Conservation (phyloP, 2,113 vertebrate species). For the Heterotilapia buettikoferi region DNA sequence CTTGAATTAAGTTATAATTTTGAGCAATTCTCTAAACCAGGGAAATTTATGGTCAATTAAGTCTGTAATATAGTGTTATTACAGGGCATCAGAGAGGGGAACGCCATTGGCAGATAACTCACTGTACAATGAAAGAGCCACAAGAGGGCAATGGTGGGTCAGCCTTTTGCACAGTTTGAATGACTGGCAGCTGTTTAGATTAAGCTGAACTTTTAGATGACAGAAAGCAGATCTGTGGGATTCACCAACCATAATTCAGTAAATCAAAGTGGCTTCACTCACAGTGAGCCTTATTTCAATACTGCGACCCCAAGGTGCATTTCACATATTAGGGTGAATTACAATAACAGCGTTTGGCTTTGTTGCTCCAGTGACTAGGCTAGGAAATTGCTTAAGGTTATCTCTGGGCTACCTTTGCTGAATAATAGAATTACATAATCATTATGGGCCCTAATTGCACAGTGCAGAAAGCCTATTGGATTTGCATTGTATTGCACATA, state of each 20-base stretch:
- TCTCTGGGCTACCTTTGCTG: not conserved
- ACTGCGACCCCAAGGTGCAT: not conserved
- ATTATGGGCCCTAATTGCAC: conserved; percentile 36
- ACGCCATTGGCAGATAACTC: not conserved
- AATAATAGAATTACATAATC: conserved; percentile 51
- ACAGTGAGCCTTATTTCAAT: not conserved
- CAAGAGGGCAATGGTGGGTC: conserved; percentile 26
- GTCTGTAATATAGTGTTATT: not conserved
- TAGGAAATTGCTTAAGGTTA: conserved; percentile 8
- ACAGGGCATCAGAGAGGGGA: not conserved
- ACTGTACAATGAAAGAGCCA: not conserved
- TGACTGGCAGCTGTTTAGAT: not conserved
- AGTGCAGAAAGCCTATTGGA: conserved; percentile 11
- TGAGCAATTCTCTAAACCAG: not conserved
- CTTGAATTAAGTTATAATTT: not conserved
- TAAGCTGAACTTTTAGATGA: not conserved
- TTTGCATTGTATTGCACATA: conserved; percentile 55
- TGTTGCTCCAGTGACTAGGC: not conserved
- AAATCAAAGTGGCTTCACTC: not conserved
- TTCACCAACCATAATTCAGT: not conserved
- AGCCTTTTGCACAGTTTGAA: not conserved
- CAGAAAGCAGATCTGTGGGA: not conserved
- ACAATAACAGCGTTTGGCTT: not conserved
- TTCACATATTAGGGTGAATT: not conserved
- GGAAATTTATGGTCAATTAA: not conserved